Evolutionary conservation across 2,797 vertebrate genomes (phyloP).

Genomic region (Enteromius fasciolatus): DNA sequence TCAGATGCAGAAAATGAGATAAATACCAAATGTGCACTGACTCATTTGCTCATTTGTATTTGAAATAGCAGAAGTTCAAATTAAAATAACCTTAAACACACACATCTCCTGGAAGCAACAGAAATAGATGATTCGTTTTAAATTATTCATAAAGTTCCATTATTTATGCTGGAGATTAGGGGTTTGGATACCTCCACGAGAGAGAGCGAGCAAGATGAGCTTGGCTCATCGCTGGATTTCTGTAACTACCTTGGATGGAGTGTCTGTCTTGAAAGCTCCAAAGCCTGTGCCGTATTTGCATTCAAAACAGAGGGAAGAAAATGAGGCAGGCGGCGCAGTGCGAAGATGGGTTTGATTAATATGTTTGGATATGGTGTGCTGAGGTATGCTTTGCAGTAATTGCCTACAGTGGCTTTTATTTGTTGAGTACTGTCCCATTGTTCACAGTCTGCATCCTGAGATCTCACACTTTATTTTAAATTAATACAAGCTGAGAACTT

Average conservation of each 20-base stretch:
- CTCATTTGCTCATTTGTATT: conserved; percentile 76
- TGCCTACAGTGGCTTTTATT: conserved; percentile 69
- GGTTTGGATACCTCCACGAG: conserved; percentile 77
- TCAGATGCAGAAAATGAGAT: conserved; percentile 52
- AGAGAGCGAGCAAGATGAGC: conserved; percentile 58
- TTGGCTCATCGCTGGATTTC: conserved; percentile 66
- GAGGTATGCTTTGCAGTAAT: conserved; percentile 74
- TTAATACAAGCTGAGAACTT: conserved; percentile 44
- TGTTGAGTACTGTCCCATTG: conserved; percentile 61
- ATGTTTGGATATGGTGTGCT: conserved; percentile 71
- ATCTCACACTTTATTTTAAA: conserved; percentile 32
- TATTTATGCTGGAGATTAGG: conserved; percentile 85
- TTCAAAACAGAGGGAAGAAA: conserved; percentile 78
- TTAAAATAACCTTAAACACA: conserved; percentile 83
- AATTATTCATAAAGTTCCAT: conserved; percentile 85
- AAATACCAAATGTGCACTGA: conserved; percentile 72
- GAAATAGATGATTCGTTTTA: conserved; percentile 76
- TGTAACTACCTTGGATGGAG: conserved; percentile 66
- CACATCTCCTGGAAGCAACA: conserved; percentile 73
- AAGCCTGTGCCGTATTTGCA: conserved; percentile 79
- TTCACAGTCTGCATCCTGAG: conserved; percentile 54
- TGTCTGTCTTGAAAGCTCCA: conserved; percentile 70
- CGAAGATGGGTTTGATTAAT: conserved; percentile 76
- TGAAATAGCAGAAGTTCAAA: conserved; percentile 76
- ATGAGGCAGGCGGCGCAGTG: conserved; percentile 69